Evolutionary conservation across 1,140 invertebrate species (phyloP).

Genomic region (Cyrtorhinus lividipennis): DNA sequence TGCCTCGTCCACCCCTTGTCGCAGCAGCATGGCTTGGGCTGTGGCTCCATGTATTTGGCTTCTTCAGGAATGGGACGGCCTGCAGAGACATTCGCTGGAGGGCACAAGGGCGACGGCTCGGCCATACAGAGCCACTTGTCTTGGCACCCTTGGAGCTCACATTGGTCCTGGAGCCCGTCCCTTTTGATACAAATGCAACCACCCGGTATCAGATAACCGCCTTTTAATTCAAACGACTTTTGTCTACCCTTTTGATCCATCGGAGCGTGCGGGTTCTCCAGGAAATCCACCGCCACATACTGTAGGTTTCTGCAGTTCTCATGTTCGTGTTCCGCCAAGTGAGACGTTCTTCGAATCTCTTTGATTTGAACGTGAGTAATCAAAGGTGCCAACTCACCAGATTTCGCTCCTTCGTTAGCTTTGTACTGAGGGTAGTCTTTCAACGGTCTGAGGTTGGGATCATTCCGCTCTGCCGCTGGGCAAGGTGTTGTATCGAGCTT

Average conservation of each 20-base stretch:
- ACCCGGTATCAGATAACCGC: neutral
- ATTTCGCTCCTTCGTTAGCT: neutral
- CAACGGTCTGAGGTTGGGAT: neutral
- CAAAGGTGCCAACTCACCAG: neutral
- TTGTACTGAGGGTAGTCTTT: slow-evolving; percentile 8
- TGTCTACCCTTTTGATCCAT: neutral
- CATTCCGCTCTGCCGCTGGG: neutral
- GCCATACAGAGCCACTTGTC: neutral
- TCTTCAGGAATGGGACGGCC: neutral
- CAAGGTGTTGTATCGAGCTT: slow-evolving; percentile 12
- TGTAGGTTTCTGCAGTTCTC: slow-evolving; percentile 8
- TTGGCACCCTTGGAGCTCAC: slow-evolving; percentile 3
- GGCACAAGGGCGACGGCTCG: slow-evolving; percentile 2
- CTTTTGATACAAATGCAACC: slow-evolving; percentile 9
- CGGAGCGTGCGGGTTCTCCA: neutral
- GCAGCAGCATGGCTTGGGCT: neutral
- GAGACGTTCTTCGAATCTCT: neutral
- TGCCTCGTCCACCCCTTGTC: neutral
- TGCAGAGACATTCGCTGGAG: neutral
- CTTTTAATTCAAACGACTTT: slow-evolving; percentile 11
- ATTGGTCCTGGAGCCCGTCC: slow-evolving; percentile 16
- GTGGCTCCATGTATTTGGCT: neutral
- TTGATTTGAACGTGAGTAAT: slow-evolving; percentile 7
- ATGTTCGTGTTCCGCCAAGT: slow-evolving; percentile 2
- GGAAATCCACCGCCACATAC: neutral